phyloP scores from a whole-genome alignment of 2,797 vertebrate genomes.

The Gila robusta region DNA sequence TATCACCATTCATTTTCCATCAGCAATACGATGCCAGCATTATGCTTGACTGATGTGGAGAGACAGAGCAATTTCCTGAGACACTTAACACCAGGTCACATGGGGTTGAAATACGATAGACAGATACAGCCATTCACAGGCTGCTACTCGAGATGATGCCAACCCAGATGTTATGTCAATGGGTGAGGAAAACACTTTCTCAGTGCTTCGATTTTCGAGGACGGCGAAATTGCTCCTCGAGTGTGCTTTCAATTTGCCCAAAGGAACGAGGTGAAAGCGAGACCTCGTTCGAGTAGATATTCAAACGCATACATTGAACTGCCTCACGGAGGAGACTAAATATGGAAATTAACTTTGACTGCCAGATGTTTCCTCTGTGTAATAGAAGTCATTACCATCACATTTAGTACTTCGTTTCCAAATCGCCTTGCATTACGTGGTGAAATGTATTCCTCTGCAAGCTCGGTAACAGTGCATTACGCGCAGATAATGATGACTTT shows the following conservation, averaged over 20 bases:
- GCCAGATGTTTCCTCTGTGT: conserved; percentile 61
- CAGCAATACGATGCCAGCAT: conserved; percentile 64
- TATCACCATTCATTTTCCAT: conserved; percentile 66
- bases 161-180: conserved; percentile 66
- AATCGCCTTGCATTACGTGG: conserved; percentile 50
- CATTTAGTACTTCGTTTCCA: conserved; percentile 46
- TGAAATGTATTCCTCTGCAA: conserved; percentile 52
- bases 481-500: conserved; percentile 66
- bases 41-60: conserved; percentile 66
- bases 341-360: conserved; percentile 57
- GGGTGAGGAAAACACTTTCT: conserved; percentile 53
- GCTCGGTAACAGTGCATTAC: conserved; percentile 51
- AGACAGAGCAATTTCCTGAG: conserved; percentile 68
- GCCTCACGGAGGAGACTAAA: conserved; percentile 49
- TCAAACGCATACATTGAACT: conserved; percentile 56
- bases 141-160: conserved; percentile 59
- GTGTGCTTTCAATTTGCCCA: conserved; percentile 48
- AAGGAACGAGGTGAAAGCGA: conserved; percentile 43
- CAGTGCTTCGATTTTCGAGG: conserved; percentile 49
- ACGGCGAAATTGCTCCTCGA: conserved; percentile 38
- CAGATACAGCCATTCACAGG: conserved; percentile 57
- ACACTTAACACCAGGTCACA: conserved; percentile 67
- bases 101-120: conserved; percentile 63
- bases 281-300: conserved; percentile 51
- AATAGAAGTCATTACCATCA: conserved; percentile 59